Evolutionary conservation across 2,888 invertebrate species (phyloP).

Genomic region (Drepanosiphum platanoidis): DNA sequence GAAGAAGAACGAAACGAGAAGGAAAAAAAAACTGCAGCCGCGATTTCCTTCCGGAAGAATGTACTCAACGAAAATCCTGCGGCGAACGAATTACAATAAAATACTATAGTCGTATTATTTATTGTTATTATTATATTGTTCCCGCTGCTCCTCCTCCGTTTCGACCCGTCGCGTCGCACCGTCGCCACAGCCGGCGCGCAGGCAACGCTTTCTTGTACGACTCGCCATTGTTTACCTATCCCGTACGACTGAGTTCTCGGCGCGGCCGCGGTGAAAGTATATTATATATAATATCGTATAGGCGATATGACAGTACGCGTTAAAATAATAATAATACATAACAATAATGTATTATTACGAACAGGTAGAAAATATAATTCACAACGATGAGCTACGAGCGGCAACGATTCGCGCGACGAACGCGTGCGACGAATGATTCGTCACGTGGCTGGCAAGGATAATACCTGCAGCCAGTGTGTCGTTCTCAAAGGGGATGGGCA

Average conservation of each 20-base stretch:
- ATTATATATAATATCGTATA: too few species aligned
- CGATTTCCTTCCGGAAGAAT: slow-evolving; percentile 21
- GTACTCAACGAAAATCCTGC: background rate
- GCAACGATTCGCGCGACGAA: slow-evolving; percentile 18
- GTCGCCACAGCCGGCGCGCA: background rate
- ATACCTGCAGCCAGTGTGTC: too few species aligned
- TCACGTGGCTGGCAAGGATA: too few species aligned
- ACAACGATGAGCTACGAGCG: background rate
- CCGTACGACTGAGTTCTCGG: background rate
- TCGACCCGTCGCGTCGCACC: background rate
- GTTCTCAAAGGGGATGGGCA: too few species aligned
- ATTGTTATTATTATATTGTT: too few species aligned
- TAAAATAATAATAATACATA: too few species aligned
- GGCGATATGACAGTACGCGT: background rate
- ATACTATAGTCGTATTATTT: too few species aligned
- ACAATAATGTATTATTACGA: background rate
- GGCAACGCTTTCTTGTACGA: slow-evolving; percentile 56
- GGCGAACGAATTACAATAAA: slow-evolving; percentile 28
- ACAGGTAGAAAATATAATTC: background rate
- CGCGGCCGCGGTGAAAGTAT: slow-evolving; percentile 39
- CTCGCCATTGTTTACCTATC: slow-evolving; percentile 38
- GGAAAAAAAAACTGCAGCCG: background rate
- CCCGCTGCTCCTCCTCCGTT: slow-evolving; percentile 9
- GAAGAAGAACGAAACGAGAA: background rate
- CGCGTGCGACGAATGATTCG: too few species aligned